Conservation (phyloP, 64 coral and sea anemone genomes). For the Porites australiensis region DNA sequence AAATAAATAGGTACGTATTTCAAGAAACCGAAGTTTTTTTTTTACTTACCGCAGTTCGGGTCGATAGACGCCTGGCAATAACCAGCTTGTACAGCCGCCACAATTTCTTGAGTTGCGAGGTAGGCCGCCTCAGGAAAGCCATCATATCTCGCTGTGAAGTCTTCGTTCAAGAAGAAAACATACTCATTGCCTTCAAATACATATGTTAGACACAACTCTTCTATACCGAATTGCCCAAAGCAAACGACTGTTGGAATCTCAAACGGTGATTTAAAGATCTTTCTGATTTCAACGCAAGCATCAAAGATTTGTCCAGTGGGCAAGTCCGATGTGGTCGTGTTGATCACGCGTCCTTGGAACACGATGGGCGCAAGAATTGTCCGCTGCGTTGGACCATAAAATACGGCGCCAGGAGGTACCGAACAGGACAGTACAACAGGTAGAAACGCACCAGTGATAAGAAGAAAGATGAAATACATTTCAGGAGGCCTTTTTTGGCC, state of each 20-base stretch:
- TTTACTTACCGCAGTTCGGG: slow-evolving; percentile 37
- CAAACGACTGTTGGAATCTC: slow-evolving; percentile 57
- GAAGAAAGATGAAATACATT: slow-evolving; percentile 28
- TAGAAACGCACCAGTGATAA: background rate
- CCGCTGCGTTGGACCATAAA: slow-evolving; percentile 68
- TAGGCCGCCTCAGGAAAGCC: slow-evolving; percentile 7
- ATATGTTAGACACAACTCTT: slow-evolving; percentile 65
- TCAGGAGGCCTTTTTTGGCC: background rate
- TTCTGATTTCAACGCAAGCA: slow-evolving; percentile 54
- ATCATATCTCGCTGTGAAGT: slow-evolving; percentile 75
- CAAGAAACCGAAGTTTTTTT: no score
- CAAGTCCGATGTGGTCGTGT: slow-evolving; percentile 38
- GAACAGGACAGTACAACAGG: slow-evolving; percentile 60
- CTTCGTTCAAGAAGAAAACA: slow-evolving; percentile 79
- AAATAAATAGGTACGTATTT: no score
- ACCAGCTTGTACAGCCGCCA: slow-evolving; percentile 28
- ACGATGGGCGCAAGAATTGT: slow-evolving; percentile 81
- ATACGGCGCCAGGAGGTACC: slow-evolving; percentile 19
- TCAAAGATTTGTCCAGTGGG: slow-evolving; percentile 39
- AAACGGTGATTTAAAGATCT: slow-evolving; percentile 58
- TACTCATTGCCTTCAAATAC: slow-evolving; percentile 46
- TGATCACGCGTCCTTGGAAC: slow-evolving; percentile 75
- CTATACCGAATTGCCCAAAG: slow-evolving; percentile 77
- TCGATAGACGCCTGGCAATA: slow-evolving; percentile 5
- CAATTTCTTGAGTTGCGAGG: background rate